Base-by-base conservation (phyloP, 2,113 vertebrate species). In the Geothlypis trichas region DNA sequence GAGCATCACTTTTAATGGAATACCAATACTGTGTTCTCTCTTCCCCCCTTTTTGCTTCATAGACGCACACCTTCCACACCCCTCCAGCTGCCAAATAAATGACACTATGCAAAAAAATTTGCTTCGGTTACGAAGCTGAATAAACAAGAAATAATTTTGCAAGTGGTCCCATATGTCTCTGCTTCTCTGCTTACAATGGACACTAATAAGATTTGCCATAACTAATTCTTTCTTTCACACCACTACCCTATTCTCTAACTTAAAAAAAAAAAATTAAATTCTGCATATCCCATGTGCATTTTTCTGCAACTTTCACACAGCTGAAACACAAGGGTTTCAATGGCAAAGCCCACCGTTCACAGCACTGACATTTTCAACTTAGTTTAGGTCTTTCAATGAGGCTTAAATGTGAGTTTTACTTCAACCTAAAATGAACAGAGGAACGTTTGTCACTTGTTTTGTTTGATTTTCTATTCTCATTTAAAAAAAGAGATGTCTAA, bases 191-290 rank as follows among this genome's bases (percentile, higher is more conserved):
- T 96, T 96, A 98, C 97, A 98, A 97, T 93, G 96, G 97, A 95
- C 92, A 95, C 96, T 98, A 97, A 98, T 95, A 94, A 97, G 98
- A 98, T 97, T 97, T 98, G 97, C 97, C 97, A 98, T 96, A 97
- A 96, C 97, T 97, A 98, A 98, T 98, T 97, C 96, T 92, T 93
- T 97, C 97, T 97, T 98, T 97, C 96, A 98, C 96, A 97, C 91
- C 80, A 80, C 37, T 90, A 93, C 72, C 58, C 93, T 96, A 79
- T 90, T 92, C 88, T 91, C 76, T 87, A 93, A 86, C 91, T 92
- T 87, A 24, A 57, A n/a, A 37, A 57, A 76, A 33, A 15, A n/a
- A 66, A 65, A 41, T 9, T 68, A 87, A 66, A 93, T 72, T 69
- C 87, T 72, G 65, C n/a, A 76, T 58, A 73, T 62, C 52, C 69